Percentiles rank a stretch among this genome's conserved stretches.
phyloP scores from a whole-genome alignment of 2,113 vertebrate species.

The Brienomyrus brachyistius region DNA sequence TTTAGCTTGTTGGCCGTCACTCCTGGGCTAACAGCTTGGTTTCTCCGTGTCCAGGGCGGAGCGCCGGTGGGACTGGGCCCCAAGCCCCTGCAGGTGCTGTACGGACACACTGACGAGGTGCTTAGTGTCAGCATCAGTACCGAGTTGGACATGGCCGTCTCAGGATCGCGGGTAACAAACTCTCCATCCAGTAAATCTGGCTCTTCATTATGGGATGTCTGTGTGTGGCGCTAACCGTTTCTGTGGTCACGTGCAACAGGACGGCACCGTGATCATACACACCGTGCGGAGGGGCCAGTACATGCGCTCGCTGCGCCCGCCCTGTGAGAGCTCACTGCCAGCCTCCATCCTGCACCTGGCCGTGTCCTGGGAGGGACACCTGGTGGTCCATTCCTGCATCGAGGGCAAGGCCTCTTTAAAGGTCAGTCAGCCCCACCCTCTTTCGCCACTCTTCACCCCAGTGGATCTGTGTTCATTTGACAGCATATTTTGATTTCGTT shows the following conservation, averaged over 20 bases:
- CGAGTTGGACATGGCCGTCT: constrained; percentile 90
- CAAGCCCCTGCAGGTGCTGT: constrained; percentile 89
- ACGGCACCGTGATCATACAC: constrained; percentile 85
- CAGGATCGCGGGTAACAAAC: constrained; percentile 78
- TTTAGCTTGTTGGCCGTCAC: background rate
- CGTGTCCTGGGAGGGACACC: constrained; percentile 87
- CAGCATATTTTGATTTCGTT: too few relatives aligned
- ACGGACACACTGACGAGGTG: constrained; percentile 86
- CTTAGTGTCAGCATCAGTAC: constrained; percentile 86
- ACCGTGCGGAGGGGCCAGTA: constrained; percentile 83
- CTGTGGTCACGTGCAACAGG: constrained; percentile 52
- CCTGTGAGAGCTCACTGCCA: constrained; percentile 79
- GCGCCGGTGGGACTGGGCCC: constrained; percentile 71
- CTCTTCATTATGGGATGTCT: background rate
- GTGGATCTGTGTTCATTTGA: background rate
- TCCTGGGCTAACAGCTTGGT: background rate
- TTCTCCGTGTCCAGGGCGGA: constrained; percentile 64
- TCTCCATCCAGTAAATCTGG: background rate
- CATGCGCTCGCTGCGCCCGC: constrained; percentile 79
- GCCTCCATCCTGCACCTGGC: constrained; percentile 78
- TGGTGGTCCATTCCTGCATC: constrained; percentile 79
- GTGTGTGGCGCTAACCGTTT: background rate
- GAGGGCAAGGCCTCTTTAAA: constrained; percentile 86
- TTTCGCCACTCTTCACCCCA: background rate
- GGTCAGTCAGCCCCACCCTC: constrained; percentile 50